phyloP scores from a whole-genome alignment of 35 echinoderm and acorn worm genomes.

The Amphiura filiformis region DNA sequence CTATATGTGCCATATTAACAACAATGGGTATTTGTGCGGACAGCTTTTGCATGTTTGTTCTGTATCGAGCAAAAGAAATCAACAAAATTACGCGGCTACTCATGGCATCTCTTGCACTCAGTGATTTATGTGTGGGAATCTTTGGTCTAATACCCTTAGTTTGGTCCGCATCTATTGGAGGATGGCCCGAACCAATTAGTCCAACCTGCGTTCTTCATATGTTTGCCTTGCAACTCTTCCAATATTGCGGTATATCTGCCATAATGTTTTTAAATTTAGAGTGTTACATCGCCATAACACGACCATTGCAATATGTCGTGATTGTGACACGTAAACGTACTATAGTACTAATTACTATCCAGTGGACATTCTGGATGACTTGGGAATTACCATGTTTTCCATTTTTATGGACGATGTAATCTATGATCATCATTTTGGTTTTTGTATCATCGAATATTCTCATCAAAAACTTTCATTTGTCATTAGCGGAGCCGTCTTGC shows the following conservation, averaged over 20 bases:
- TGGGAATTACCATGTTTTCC: not conserved
- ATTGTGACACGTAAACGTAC: not conserved
- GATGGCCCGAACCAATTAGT: not conserved
- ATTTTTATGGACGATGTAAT: not conserved
- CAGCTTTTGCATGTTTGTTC: not conserved
- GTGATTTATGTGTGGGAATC: not conserved
- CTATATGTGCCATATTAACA: not conserved
- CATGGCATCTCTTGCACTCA: not conserved
- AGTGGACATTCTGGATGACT: not conserved
- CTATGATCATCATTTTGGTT: not conserved
- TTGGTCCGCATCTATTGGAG: not conserved
- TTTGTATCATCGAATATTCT: not conserved
- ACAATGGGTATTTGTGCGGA: not conserved
- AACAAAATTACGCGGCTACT: not conserved
- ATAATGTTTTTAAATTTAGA: not conserved
- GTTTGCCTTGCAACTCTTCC: not conserved
- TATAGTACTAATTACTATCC: not conserved
- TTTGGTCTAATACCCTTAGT: not conserved
- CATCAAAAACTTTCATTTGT: not conserved
- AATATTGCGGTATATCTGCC: not conserved
- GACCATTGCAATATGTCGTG: not conserved
- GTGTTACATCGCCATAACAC: not conserved
- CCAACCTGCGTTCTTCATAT: not conserved
- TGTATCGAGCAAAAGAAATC: not conserved
- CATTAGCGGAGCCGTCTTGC: not conserved